These are phyloP conservation scores for Acrocyrtus sp. DNA, from an alignment of 2,888 invertebrate species.

Conservation along the genomic window DNA sequence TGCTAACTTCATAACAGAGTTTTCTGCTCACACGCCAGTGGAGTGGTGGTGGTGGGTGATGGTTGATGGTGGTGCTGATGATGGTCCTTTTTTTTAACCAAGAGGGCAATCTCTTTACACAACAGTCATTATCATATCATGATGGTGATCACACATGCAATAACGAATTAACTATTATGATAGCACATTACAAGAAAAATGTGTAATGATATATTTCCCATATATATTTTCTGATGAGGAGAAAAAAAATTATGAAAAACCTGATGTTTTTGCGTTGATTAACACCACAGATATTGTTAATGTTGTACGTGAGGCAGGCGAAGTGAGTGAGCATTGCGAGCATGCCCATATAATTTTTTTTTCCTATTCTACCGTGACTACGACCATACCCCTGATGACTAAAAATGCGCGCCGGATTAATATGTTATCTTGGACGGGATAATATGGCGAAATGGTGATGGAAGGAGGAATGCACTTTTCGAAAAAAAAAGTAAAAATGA, in stretches of 20 bases:
- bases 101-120: neutral
- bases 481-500: neutral
- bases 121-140: neutral
- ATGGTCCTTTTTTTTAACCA: neutral
- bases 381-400: too few relatives aligned
- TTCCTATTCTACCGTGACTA: too few relatives aligned
- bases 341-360: too few relatives aligned
- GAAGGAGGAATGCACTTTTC: neutral
- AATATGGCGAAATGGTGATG: slow-evolving; percentile 12
- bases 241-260: neutral
- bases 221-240: neutral
- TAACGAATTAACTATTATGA: neutral
- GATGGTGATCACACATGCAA: neutral
- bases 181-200: neutral
- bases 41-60: too few relatives aligned
- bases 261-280: neutral
- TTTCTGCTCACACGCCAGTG: too few relatives aligned
- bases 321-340: neutral
- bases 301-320: neutral
- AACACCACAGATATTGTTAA: neutral
- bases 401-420: too few relatives aligned
- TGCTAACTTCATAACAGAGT: too few relatives aligned
- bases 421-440: slow-evolving; percentile 5
- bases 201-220: neutral
- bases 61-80: neutral